phyloP scores from a whole-genome alignment of 2,797 vertebrate genomes.

The Sebastes steindachneri region DNA sequence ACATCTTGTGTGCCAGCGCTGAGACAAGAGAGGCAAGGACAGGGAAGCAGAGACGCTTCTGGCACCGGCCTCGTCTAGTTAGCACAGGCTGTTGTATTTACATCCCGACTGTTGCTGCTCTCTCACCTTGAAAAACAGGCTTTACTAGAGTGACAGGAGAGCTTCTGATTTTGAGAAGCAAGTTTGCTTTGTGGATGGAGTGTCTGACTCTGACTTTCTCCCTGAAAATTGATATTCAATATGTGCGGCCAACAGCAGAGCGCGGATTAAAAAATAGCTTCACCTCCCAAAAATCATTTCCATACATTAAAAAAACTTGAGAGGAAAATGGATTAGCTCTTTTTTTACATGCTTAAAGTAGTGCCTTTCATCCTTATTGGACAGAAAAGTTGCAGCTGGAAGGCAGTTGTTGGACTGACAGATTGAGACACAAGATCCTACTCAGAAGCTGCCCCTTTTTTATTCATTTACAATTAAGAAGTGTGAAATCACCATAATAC shows the following conservation, averaged over 20 bases:
- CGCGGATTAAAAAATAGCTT: conserved; percentile 14
- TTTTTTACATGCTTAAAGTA: neutral
- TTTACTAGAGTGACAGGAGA: conserved; percentile 1
- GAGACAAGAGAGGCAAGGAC: conserved; percentile 47
- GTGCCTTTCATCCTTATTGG: conserved; percentile 8
- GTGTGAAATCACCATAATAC: neutral
- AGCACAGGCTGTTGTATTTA: conserved; percentile 57
- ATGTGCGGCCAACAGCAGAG: neutral
- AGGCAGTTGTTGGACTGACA: neutral
- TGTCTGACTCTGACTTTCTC: neutral
- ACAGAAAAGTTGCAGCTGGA: neutral
- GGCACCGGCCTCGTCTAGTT: conserved; percentile 50
- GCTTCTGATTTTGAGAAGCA: conserved; percentile 1
- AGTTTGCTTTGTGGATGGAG: neutral
- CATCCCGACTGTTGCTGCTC: conserved; percentile 40
- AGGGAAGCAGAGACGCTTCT: conserved; percentile 44
- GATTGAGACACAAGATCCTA: neutral
- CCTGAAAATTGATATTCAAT: conserved; percentile 28
- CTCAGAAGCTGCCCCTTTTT: neutral
- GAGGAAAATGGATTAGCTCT: conserved; percentile 13
- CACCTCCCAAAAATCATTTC: conserved; percentile 23
- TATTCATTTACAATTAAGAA: neutral
- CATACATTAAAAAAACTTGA: conserved; percentile 12
- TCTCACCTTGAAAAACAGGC: neutral
- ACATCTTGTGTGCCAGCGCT: conserved; percentile 50